These are phyloP conservation scores for Petrolisthes manimaculis DNA, from an alignment of 2,888 invertebrate genomes.

Conservation along the genomic window DNA sequence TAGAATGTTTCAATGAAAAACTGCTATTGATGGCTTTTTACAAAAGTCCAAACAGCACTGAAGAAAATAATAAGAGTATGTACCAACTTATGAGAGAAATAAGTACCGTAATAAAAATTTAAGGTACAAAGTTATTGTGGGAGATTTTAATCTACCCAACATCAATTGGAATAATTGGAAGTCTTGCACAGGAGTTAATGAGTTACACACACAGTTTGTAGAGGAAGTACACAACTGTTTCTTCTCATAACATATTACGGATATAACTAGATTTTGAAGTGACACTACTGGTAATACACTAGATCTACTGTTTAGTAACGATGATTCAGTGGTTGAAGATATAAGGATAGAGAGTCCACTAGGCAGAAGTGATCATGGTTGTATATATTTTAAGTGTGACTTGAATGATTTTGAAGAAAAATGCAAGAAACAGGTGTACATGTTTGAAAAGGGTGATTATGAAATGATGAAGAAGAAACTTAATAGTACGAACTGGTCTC, in stretches of 20 bases:
- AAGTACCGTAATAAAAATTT: not conserved
- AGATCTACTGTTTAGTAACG: conserved; percentile 4
- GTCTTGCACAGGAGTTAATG: not conserved
- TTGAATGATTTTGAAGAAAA: not conserved
- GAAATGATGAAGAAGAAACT: not conserved
- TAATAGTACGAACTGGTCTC: not conserved
- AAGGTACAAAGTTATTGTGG: not conserved
- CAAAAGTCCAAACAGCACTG: not conserved
- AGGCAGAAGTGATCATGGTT: conserved; percentile 9
- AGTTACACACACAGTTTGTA: not conserved
- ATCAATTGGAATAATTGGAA: conserved; percentile 7
- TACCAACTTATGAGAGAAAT: not conserved
- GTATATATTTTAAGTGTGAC: not conserved
- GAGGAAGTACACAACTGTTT: conserved; percentile 8
- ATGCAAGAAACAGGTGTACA: not conserved
- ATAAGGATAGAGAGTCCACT: not conserved
- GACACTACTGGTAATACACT: not conserved
- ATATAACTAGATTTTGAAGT: not conserved
- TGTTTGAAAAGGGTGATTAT: not conserved
- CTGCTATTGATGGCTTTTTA: not conserved
- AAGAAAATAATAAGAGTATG: conserved; percentile 13
- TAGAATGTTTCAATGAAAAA: not conserved
- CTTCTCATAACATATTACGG: conserved; percentile 18
- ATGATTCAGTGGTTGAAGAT: conserved; percentile 4
- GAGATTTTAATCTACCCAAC: conserved; percentile 21